phyloP scores from a whole-genome alignment of 2,113 vertebrate genomes.

The Tragelaphus buxtoni region DNA sequence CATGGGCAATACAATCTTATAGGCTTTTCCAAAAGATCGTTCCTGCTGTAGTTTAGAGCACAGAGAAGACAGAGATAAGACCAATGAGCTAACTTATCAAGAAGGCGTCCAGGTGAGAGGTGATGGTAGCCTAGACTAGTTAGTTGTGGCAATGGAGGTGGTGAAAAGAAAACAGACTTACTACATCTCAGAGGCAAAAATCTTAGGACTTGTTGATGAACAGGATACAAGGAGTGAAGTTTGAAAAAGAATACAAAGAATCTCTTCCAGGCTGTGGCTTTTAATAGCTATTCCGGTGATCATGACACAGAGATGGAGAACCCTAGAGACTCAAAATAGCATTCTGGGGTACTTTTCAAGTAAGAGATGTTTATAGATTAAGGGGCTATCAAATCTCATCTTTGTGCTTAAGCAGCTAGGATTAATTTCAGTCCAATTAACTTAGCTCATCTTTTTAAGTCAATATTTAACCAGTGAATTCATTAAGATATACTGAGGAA shows the following conservation, averaged over 20 bases:
- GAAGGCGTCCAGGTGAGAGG: not conserved
- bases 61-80: not conserved
- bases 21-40: constrained; percentile 1
- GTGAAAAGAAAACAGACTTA: not conserved
- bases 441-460: not conserved
- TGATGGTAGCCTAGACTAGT: not conserved
- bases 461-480: not conserved
- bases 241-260: not conserved
- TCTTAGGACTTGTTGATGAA: not conserved
- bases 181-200: not conserved
- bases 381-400: not conserved
- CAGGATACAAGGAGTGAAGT: not conserved
- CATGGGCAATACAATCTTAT: not conserved
- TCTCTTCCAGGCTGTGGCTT: not conserved
- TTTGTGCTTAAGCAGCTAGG: constrained; percentile 22
- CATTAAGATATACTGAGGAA: constrained; percentile 1
- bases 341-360: not conserved
- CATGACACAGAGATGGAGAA: not conserved
- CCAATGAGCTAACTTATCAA: not conserved
- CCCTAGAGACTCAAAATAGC: not conserved
- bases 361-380: not conserved
- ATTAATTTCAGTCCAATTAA: constrained; percentile 6
- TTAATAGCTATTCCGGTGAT: not conserved
- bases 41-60: not conserved
- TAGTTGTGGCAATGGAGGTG: not conserved